These are phyloP conservation scores for Microctenopoma lineatum DNA, from an alignment of 2,797 vertebrate genomes.

Conservation along the genomic window DNA sequence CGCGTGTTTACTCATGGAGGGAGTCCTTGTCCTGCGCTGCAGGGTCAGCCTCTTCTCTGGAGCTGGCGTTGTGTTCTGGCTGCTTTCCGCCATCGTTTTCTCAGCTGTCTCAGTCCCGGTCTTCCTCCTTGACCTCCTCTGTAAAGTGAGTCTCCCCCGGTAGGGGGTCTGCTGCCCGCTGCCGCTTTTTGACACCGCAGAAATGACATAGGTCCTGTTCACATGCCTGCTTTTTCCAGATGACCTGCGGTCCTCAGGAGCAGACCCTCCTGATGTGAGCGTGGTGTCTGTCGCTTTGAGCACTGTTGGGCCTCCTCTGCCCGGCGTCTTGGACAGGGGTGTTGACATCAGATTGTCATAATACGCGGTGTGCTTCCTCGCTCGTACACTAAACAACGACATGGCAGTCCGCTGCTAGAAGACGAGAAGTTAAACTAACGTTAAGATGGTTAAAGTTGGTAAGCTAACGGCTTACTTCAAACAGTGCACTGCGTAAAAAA, in stretches of 20 bases:
- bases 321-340: conserved; percentile 45
- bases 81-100: conserved; percentile 52
- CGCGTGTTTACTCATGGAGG: conserved; percentile 64
- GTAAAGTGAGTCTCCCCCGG: conserved; percentile 79
- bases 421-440: neutral
- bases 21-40: conserved; percentile 77
- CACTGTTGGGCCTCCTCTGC: conserved; percentile 27
- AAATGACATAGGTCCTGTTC: conserved; percentile 88
- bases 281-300: conserved; percentile 35
- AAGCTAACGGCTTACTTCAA: neutral
- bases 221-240: conserved; percentile 71
- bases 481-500: neutral
- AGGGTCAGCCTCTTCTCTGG: conserved; percentile 79
- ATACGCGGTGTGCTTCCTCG: conserved; percentile 71
- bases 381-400: conserved; percentile 75
- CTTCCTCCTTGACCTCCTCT: conserved; percentile 83
- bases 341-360: conserved; percentile 70
- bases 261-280: conserved; percentile 37
- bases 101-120: conserved; percentile 57
- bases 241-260: conserved; percentile 45
- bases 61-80: conserved; percentile 56
- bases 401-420: conserved; percentile 43
- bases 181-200: conserved; percentile 74
- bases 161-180: conserved; percentile 51
- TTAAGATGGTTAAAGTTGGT: neutral